These are phyloP conservation scores for Megaceryle torquata DNA, from an alignment of 2,113 vertebrate genomes.

Conservation along the genomic window DNA sequence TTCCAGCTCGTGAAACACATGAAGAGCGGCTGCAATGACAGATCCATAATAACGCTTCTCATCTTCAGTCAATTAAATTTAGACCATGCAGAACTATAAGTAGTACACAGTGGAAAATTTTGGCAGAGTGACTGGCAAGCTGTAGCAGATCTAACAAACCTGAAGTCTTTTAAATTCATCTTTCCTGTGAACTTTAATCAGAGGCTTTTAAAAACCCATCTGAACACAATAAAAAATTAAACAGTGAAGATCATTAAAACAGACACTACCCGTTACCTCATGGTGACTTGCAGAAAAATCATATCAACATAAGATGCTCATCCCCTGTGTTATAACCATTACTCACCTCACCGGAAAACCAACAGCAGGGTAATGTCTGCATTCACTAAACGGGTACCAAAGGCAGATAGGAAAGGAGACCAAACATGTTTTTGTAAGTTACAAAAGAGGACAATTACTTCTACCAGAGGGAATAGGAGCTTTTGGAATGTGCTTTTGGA, in stretches of 20 bases:
- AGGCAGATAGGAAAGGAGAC: not conserved
- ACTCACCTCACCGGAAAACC: not conserved
- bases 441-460: conserved; percentile 15
- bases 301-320: not conserved
- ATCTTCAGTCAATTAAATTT: conserved; percentile 41
- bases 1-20: not conserved
- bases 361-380: not conserved
- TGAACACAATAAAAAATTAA: conserved; percentile 15
- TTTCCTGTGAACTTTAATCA: conserved; percentile 36
- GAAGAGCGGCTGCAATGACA: conserved; percentile 20
- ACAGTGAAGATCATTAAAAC: not conserved
- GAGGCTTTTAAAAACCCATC: not conserved
- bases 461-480: not conserved
- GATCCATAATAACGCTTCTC: not conserved
- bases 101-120: not conserved
- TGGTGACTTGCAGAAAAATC: conserved; percentile 39
- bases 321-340: not conserved
- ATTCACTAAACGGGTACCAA: not conserved
- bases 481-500: conserved; percentile 38
- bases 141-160: conserved; percentile 1
- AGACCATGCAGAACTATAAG: not conserved
- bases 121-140: conserved; percentile 41
- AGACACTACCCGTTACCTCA: not conserved
- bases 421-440: conserved; percentile 3
- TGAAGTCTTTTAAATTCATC: conserved; percentile 16